These are phyloP conservation scores for Zalophus californianus DNA, from an alignment of 2,797 vertebrate species.

Conservation along the genomic window DNA sequence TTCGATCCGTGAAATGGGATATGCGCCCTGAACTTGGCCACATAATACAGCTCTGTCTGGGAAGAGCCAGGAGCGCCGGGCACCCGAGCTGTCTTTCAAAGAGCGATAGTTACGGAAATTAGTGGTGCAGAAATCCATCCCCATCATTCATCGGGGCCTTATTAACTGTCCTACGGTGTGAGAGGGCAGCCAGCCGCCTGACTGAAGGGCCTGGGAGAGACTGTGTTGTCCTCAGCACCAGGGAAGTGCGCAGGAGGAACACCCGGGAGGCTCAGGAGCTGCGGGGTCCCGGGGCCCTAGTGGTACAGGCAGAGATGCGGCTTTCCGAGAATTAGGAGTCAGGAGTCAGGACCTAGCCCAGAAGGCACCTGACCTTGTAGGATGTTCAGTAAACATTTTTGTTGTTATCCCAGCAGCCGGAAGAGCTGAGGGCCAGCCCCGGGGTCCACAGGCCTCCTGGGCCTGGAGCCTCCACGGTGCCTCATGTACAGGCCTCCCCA, in stretches of 20 bases:
- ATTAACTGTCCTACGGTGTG: conserved; percentile 95
- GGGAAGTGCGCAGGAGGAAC: background rate
- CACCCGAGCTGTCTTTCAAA: conserved; percentile 98
- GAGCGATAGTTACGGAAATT: conserved; percentile 99
- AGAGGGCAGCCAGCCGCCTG: conserved; percentile 89
- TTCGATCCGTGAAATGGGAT: conserved; percentile 88
- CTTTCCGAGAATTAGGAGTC: background rate
- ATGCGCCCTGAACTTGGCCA: conserved; percentile 73
- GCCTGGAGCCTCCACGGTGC: background rate
- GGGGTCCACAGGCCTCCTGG: background rate
- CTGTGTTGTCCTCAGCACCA: conserved; percentile 76
- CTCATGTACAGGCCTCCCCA: background rate
- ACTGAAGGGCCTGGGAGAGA: conserved; percentile 80
- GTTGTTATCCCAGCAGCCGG: background rate
- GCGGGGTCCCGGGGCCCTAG: background rate
- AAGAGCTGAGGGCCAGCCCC: background rate
- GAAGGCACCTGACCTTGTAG: background rate
- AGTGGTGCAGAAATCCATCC: conserved; percentile 96
- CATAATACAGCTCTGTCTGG: conserved; percentile 97
- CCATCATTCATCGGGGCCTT: conserved; percentile 96
- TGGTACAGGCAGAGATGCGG: background rate
- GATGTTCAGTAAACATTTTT: background rate
- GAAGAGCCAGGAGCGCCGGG: conserved; percentile 90
- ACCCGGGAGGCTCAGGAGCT: background rate
- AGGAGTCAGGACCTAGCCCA: background rate